Evolutionary conservation across 2,113 vertebrate species (phyloP).

Genomic region (Alexandromys fortis): DNA sequence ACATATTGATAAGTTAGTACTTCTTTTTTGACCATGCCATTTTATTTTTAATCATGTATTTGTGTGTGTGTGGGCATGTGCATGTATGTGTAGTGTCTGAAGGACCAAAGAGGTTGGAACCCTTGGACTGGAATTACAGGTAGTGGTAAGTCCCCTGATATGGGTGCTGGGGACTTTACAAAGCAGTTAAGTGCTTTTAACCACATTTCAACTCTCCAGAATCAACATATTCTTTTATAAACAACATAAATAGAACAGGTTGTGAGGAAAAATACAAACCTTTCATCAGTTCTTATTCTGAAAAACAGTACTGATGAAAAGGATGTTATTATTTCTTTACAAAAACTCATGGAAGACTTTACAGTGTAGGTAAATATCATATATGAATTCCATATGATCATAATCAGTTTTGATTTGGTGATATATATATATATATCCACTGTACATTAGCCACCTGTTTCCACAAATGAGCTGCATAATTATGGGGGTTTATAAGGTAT

Average conservation of each 20-base stretch:
- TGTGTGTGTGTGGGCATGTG: no score
- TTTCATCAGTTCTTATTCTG: background rate
- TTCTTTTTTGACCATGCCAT: background rate
- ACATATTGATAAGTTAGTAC: background rate
- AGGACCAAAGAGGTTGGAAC: background rate
- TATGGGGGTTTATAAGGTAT: background rate
- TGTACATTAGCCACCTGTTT: background rate
- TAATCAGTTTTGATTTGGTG: background rate
- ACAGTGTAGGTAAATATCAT: background rate
- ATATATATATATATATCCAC: background rate
- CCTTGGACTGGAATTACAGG: background rate
- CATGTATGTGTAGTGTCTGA: background rate
- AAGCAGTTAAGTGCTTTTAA: background rate
- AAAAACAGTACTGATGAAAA: background rate
- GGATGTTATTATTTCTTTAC: background rate
- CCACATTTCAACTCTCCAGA: background rate
- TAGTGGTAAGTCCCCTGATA: no score
- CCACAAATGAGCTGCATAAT: background rate
- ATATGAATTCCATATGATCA: background rate
- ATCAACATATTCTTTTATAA: background rate
- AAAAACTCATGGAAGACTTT: background rate
- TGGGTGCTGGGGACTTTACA: background rate
- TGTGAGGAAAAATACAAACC: background rate
- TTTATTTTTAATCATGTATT: background rate
- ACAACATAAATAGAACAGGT: background rate